Conservation (phyloP, 2,888 invertebrate species). For the Epiblema foenella region DNA sequence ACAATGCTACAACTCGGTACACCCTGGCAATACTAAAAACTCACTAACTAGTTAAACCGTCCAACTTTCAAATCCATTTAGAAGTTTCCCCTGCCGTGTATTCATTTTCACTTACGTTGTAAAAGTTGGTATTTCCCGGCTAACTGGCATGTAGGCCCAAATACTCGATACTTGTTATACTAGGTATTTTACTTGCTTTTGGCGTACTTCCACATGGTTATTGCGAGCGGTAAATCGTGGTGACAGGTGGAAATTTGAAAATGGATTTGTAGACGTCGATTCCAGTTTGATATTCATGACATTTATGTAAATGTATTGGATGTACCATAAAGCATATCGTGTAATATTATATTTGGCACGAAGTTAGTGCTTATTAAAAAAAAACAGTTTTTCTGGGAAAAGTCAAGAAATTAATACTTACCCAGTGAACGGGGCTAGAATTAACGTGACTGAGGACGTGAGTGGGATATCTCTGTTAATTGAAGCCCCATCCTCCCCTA, state of each 20-base stretch:
- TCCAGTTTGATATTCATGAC: neutral
- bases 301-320: neutral
- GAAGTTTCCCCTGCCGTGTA: conserved; percentile 53
- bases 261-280: conserved; percentile 7
- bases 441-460: too few relatives aligned
- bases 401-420: too few relatives aligned
- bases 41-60: conserved; percentile 64
- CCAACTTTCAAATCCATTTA: conserved; percentile 63
- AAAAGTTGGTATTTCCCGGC: conserved; percentile 45
- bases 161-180: conserved; percentile 38
- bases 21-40: conserved; percentile 42
- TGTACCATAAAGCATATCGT: too few relatives aligned
- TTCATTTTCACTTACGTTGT: conserved; percentile 52
- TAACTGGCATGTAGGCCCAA: conserved; percentile 44
- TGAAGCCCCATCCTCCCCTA: too few relatives aligned
- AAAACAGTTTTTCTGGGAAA: too few relatives aligned
- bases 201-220: conserved; percentile 14
- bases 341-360: too few relatives aligned
- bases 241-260: conserved; percentile 29
- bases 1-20: conserved; percentile 24
- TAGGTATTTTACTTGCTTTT: conserved; percentile 17
- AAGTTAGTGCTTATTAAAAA: too few relatives aligned
- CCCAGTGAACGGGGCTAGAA: too few relatives aligned
- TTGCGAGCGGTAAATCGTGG: conserved; percentile 20
- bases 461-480: too few relatives aligned